Evolutionary conservation across 1,140 invertebrate genomes (phyloP).

Genomic region (Heliconius eleuchia): DNA sequence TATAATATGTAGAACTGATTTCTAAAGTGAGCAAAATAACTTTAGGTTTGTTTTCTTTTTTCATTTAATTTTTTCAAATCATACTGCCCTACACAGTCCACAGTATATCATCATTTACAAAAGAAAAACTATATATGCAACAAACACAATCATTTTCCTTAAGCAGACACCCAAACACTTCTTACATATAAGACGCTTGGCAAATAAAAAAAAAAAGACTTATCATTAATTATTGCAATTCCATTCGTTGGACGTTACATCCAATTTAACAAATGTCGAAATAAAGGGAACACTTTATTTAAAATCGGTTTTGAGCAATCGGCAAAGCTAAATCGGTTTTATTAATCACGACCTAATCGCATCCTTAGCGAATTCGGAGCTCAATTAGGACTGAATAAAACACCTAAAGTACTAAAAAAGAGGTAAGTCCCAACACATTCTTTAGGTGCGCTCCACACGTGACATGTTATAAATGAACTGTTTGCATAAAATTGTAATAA

Average conservation of each 20-base stretch:
- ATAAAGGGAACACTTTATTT: slow-evolving; percentile 64
- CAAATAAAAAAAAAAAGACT: not conserved
- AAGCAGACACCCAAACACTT: not conserved
- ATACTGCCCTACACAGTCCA: too few species aligned
- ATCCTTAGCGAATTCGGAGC: slow-evolving; percentile 72
- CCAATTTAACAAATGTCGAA: slow-evolving; percentile 40
- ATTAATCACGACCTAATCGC: slow-evolving; percentile 74
- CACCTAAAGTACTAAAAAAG: slow-evolving; percentile 61
- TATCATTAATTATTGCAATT: slow-evolving; percentile 34
- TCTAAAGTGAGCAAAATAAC: not conserved
- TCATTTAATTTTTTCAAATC: too few species aligned
- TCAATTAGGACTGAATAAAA: slow-evolving; percentile 73
- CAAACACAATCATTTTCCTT: not conserved
- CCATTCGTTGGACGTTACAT: slow-evolving; percentile 37
- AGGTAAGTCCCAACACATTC: slow-evolving; percentile 48
- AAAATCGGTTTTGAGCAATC: slow-evolving; percentile 52
- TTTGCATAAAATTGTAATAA: not conserved
- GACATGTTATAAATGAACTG: not conserved
- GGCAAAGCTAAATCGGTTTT: slow-evolving; percentile 54
- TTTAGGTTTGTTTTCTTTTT: too few species aligned
- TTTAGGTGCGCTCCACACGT: not conserved
- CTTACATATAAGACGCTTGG: not conserved
- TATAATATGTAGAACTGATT: not conserved
- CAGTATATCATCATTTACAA: too few species aligned
- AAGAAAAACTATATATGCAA: too few species aligned